Evolutionary conservation across 2,113 vertebrate species (phyloP).

Genomic region (Dromas ardeola): DNA sequence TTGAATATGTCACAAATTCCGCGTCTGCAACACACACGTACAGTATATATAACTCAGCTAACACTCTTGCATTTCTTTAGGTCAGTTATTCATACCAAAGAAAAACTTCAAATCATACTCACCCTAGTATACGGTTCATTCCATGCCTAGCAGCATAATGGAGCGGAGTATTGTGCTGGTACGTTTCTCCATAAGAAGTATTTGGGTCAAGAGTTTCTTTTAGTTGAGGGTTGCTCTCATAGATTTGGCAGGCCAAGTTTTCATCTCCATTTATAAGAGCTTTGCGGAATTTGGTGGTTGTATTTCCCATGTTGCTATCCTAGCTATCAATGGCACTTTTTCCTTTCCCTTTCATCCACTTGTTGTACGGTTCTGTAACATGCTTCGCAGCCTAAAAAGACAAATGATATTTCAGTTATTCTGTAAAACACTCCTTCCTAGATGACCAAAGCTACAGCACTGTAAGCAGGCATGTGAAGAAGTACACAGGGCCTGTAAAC

Average conservation of each 20-base stretch:
- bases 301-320: constrained; percentile 92
- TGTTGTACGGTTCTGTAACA: constrained; percentile 74
- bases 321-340: constrained; percentile 61
- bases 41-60: neutral
- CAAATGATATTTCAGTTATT: constrained; percentile 42
- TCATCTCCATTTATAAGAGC: constrained; percentile 97
- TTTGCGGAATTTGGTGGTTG: constrained; percentile 98
- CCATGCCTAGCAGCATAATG: constrained; percentile 96
- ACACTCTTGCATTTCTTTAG: neutral
- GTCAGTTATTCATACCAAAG: neutral
- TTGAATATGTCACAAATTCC: neutral
- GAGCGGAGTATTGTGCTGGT: constrained; percentile 97
- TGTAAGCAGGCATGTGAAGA: neutral
- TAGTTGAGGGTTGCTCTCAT: constrained; percentile 95
- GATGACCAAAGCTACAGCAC: neutral
- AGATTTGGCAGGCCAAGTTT: constrained; percentile 92
- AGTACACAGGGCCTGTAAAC: neutral
- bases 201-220: constrained; percentile 98
- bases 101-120: constrained; percentile 49
- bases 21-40: neutral
- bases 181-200: constrained; percentile 95
- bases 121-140: constrained; percentile 96
- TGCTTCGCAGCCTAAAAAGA: constrained; percentile 78
- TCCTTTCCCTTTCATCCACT: constrained; percentile 77
- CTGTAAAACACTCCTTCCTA: neutral